phyloP scores from a whole-genome alignment of 2,888 invertebrate species.

The Malacosoma neustria region DNA sequence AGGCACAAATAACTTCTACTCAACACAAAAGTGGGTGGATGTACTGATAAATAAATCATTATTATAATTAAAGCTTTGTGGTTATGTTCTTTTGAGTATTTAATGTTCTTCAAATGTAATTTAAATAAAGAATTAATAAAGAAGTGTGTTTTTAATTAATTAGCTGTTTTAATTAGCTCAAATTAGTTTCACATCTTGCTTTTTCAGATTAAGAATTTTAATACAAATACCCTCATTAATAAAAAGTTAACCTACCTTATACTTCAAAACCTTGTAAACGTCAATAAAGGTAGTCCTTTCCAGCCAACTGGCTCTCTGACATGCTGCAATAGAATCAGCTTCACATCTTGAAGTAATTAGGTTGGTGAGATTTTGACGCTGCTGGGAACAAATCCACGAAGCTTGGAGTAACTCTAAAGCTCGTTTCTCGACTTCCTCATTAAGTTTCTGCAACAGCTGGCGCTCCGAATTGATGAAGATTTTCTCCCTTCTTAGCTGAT shows the following conservation, averaged over 20 bases:
- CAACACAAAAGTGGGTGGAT: no score
- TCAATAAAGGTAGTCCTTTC: conserved; percentile 80
- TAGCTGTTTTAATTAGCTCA: no score
- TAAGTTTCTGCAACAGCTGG: conserved; percentile 84
- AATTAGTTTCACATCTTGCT: no score
- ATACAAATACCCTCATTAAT: no score
- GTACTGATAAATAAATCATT: no score
- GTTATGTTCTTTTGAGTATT: no score
- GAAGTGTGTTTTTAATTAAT: no score
- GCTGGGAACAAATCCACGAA: conserved; percentile 92
- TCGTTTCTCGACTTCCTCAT: conserved; percentile 79
- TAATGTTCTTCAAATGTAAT: no score
- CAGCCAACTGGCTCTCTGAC: conserved; percentile 73
- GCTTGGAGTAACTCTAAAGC: conserved; percentile 77
- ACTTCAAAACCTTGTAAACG: conserved; percentile 87
- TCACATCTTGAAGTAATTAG: conserved; percentile 84
- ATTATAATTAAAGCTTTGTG: no score
- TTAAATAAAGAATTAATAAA: no score
- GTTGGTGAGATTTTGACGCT: conserved; percentile 86
- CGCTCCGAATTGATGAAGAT: conserved; percentile 91
- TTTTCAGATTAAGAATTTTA: no score
- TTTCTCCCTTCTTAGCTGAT: conserved; percentile 87
- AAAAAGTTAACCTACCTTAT: conserved; percentile 76
- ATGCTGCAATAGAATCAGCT: conserved; percentile 84
- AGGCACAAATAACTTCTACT: no score